Evolutionary conservation across 2,797 vertebrate species (phyloP), one percentile per base, ranked within the genome.

Genomic region (Syncerus caffer): DNA sequence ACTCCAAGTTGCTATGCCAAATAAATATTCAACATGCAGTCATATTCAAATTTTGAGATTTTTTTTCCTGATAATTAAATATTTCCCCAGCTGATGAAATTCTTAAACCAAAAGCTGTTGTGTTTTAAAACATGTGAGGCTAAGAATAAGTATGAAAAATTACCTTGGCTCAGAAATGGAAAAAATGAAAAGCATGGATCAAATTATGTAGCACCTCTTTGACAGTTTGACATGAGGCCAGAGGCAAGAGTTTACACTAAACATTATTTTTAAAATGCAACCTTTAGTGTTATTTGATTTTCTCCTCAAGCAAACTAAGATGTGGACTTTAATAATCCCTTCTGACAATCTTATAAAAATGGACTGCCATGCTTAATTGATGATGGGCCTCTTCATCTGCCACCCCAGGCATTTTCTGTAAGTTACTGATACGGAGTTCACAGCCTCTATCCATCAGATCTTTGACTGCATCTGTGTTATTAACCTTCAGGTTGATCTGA

Each of bases 301-400:
- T 92, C 57, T 25, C 87, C 53, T 79, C 51, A 93, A 96, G 88
- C 25, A 95, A 96, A 90, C 34, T 88, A 94, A 92, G 80, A 95
- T 93, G 79, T 90, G n/a, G 89, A 95, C 94, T 96, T 89, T 95
- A 97, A 96, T 96, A 96, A 96, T 95, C 38, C 78, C 9, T 76
- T 97, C 45, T 93, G 97, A 98, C 85, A 97, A 64, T 96, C 95
- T 97, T 95, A 93, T 96, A 96, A 96, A 95, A 97, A 82, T 82
- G 47, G 82, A 16, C 85, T 97, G 85, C 34, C 95, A 91, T 91
- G 60, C 55, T 96, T 97, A 98, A 97, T 95, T 98, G 96, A 97
- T 96, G 96, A 92, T 8, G 1, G 51, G 21, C 4, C 58, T 80
- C 90, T 93, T 96, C 90, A 47, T 80, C 60, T 89, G 91, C 74